phyloP scores from a whole-genome alignment of 2,113 vertebrate genomes.

The Nematolebias whitei region DNA sequence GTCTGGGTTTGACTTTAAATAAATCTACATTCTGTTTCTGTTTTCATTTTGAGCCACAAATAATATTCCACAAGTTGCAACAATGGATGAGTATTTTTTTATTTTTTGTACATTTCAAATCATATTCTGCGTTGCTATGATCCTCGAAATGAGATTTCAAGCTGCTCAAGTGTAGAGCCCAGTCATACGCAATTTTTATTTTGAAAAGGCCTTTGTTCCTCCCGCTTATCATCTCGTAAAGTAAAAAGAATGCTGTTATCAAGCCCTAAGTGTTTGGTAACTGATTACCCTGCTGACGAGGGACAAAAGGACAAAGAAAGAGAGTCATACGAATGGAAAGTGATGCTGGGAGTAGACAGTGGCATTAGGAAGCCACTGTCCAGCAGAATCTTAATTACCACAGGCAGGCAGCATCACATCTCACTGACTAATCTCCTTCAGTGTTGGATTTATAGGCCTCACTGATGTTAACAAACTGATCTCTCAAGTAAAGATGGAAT shows the following conservation, averaged over 20 bases:
- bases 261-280: constrained; percentile 46
- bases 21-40: too few relatives aligned
- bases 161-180: constrained; percentile 11
- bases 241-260: constrained; percentile 36
- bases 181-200: constrained; percentile 26
- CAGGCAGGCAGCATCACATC: constrained; percentile 70
- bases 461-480: constrained; percentile 75
- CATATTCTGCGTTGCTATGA: constrained; percentile 1
- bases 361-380: constrained; percentile 61
- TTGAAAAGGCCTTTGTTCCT: constrained; percentile 40
- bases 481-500: constrained; percentile 69
- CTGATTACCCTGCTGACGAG: constrained; percentile 54
- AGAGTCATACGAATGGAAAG: constrained; percentile 46
- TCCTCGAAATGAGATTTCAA: constrained; percentile 33
- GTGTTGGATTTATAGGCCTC: constrained; percentile 74
- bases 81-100: background rate
- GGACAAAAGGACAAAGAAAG: constrained; percentile 59
- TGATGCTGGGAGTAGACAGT: constrained; percentile 60
- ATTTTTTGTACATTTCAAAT: constrained; percentile 17
- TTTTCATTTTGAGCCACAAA: background rate
- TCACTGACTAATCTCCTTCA: constrained; percentile 72
- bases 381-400: constrained; percentile 78
- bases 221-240: constrained; percentile 25
- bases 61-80: background rate
- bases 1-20: too few relatives aligned